Base-by-base conservation (phyloP, 2,888 invertebrate genomes). In the Drosophila kuntzei region DNA sequence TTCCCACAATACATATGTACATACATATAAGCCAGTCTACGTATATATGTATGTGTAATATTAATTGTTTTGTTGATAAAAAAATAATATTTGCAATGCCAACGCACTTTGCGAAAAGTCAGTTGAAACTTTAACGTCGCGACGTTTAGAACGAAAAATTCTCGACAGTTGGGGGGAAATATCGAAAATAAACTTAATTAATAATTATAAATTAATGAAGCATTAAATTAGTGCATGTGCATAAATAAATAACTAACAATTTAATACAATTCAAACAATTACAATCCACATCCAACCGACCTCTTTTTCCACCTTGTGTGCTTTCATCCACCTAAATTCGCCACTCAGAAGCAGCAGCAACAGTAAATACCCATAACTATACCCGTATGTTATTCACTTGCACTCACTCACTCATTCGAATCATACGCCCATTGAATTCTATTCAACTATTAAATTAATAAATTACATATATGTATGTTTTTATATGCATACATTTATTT, bases 41-140 rank as follows among this genome's bases (percentile, higher is more conserved):
- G 36, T 20, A 44, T 29, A 47, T 29, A 44, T 12, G 34, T 61
- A 49, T 44, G 39, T 22, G 18, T 41, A 44, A 64, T 55, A 66
- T 57, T 75, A 71, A 78, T 78, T 76, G 47, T 69, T 68, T 78
- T 78, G 76, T 69, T 76, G 76, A 76, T 76, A 78, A 76, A 76
- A 66, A 46, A 29, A 36, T 18, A 61, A 39, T 49, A 54, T 57
- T 70, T 57, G 36, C 29, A 79, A 76, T 81, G 86, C 75, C 81
- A 82, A 87, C 76, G 88, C 72, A 78, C 88, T 87, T 54, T 54
- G 57, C 43, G 54, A 49, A 71, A 76, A 55, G 27, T 12, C 81
- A 82, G 81, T 82, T 64, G 60, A 54, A 87, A 70, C 22, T 75
- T 75, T 70, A 58, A 51, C 86, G 76, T 65, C 76, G 86, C 50